Base-by-base conservation (phyloP, 2,888 invertebrate species). In the Drosophila acutilabella region DNA sequence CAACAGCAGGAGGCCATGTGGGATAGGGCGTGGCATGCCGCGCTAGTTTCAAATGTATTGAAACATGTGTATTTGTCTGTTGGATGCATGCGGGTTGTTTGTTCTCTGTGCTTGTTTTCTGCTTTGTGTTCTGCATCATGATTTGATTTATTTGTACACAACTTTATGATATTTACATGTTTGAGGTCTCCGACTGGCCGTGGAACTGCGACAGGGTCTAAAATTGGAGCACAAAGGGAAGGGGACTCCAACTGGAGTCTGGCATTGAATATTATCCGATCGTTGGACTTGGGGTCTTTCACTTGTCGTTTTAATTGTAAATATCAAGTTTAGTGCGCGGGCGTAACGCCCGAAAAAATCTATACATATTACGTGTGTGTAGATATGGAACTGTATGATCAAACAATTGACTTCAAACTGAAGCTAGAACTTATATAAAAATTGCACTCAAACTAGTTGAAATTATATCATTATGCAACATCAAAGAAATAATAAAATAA, bases 61-160 rank as follows among this genome's bases (percentile, higher is more conserved):
- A 68, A 81, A 78, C 85, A 82, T 74, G 85, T 85, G 85, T 82
- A 81, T 71, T 78, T 71, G 76, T 65, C 66, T 61, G 59, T 64
- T 69, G 74, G 74, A 58, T 76, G 71, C 66, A 85, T 85, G 80
- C 85, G 82, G 82, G 82, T 70, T 81, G 71, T 81, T 85, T 82
- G 82, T 78, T 80, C 82, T 73, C 60, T 66, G 64, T 54, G 42
- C 70, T 44, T 53, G 38, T 30, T 30, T 2, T 30, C 70, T 44
- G 44, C 36, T 40, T 64, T 53, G 38, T 18, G n/a, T 20, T 23
- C 58, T 50, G 64, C 64, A 67, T 64, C 67, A 65, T 67, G 74
- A 82, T 82, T 83, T 85, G 85, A 83, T 85, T 83, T 83, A 83
- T 85, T 82, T 83, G 82, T 83, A 80, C 85, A 85, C 78, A 78